phyloP scores from a whole-genome alignment of 1,140 invertebrate species.

The Stenopsyche tienmushanensis region DNA sequence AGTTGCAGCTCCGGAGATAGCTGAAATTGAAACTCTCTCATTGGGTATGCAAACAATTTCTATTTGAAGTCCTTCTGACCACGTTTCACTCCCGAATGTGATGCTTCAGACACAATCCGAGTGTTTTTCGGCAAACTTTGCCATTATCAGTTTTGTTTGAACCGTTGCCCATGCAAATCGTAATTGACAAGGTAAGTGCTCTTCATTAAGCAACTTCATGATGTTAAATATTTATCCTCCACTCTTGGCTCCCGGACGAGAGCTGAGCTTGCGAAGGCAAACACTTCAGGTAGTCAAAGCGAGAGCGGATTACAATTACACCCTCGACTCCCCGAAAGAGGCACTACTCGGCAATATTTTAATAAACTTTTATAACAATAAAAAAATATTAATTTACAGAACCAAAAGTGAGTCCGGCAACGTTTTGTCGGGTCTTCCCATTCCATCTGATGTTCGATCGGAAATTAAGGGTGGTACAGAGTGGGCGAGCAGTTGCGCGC shows the following conservation, averaged over 20 bases:
- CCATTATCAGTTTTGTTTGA: neutral
- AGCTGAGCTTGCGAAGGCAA: neutral
- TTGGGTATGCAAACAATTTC: slow-evolving; percentile 58
- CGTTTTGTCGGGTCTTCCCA: slow-evolving; percentile 92
- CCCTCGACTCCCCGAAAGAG: no score
- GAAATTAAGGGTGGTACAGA: slow-evolving; percentile 81
- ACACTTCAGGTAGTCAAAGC: neutral
- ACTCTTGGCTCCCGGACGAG: neutral
- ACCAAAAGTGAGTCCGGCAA: slow-evolving; percentile 84
- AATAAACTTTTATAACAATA: no score
- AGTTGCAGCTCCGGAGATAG: slow-evolving; percentile 63
- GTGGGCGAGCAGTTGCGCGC: slow-evolving; percentile 81
- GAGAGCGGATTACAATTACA: no score
- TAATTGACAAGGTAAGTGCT: neutral
- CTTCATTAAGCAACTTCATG: neutral
- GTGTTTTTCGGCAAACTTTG: neutral
- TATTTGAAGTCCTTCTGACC: neutral
- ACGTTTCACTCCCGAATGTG: no score
- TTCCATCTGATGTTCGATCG: slow-evolving; percentile 94
- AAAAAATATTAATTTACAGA: no score
- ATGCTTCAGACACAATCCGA: no score
- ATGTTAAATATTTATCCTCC: neutral
- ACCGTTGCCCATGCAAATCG: neutral
- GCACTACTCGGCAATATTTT: no score
- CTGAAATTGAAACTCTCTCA: slow-evolving; percentile 71